A percentile compares a stretch with the other conserved stretches of the same genome.
Evolutionary conservation across 2,888 invertebrate genomes (phyloP).

Genomic region (Andrena bucephala): DNA sequence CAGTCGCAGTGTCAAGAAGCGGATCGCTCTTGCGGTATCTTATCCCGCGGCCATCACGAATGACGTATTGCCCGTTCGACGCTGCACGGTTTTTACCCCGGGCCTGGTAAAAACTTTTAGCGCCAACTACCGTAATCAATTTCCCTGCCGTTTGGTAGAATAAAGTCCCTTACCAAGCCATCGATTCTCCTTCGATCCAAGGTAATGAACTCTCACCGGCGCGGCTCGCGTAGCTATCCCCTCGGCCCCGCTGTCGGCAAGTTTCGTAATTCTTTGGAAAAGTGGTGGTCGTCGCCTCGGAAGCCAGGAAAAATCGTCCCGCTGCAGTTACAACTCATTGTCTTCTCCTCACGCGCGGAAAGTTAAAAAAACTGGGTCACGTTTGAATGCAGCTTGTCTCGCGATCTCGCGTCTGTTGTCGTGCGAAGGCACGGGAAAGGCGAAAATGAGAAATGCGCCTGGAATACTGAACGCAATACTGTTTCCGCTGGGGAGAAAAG

Average conservation of each 20-base stretch:
- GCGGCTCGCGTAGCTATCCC: not conserved
- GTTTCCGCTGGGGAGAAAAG: constrained; percentile 2
- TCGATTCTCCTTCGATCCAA: not conserved
- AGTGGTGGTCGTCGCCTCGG: constrained; percentile 8
- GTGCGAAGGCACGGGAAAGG: not conserved
- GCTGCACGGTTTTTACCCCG: not conserved
- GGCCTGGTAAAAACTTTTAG: constrained; percentile 23
- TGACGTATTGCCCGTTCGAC: constrained; percentile 18
- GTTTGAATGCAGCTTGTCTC: constrained; percentile 14
- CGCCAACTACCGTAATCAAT: constrained; percentile 16
- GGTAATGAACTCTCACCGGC: not conserved
- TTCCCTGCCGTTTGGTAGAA: not conserved
- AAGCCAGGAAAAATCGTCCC: not conserved
- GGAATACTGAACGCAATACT: not conserved
- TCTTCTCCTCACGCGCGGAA: constrained; percentile 14
- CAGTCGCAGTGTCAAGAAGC: not conserved
- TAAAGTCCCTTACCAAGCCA: not conserved
- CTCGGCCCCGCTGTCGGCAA: not conserved
- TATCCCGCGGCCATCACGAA: constrained; percentile 13
- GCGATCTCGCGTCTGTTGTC: constrained; percentile 2
- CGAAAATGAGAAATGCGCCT: constrained; percentile 15
- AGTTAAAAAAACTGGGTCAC: constrained; percentile 45
- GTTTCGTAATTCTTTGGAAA: constrained; percentile 7
- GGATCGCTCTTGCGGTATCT: constrained; percentile 13
- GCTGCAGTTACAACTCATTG: constrained; percentile 38